Evolutionary conservation across 2,888 invertebrate species (phyloP), one percentile per base, ranked within the genome.

Genomic region (Furcula furcula): DNA sequence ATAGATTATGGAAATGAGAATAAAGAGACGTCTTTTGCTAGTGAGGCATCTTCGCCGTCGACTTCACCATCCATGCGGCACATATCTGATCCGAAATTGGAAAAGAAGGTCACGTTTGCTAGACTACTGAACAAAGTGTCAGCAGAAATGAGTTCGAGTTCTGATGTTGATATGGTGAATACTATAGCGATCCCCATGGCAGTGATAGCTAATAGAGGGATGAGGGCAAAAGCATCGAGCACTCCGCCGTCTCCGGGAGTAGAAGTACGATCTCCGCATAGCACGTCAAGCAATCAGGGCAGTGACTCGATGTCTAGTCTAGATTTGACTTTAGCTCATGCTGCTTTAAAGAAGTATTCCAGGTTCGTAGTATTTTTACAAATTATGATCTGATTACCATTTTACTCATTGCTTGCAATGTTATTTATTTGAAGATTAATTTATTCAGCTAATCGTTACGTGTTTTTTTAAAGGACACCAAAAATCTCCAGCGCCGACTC

Each of bases 401-500:
- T n/a, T n/a, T n/a, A n/a, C n/a, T n/a, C n/a, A n/a, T n/a, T n/a
- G n/a, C n/a, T n/a, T n/a, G n/a, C n/a, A n/a, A n/a, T n/a, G n/a
- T n/a, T n/a, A n/a, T n/a, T n/a, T n/a, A n/a, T n/a, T n/a, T n/a
- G n/a, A n/a, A n/a, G n/a, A n/a, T n/a, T n/a, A n/a, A n/a, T n/a
- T n/a, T n/a, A n/a, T n/a, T n/a, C n/a, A n/a, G n/a, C n/a, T n/a
- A n/a, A n/a, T n/a, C n/a, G n/a, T n/a, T n/a, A n/a, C n/a, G n/a
- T n/a, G n/a, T n/a, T 32, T 37, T 46, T 48, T 68, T 78, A 60
- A 61, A 82, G 88, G 56, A 81, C 89, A 28, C 90, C 92, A 48
- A 94, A 94, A 74, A 93, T 93, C 30, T 92, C 94, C 15, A 94
- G 94, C 64, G 94, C 95, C 6, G 95, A 95, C 75, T 94, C 94